These are phyloP conservation scores for Panthera leo DNA, from an alignment of 2,113 vertebrate genomes.

Conservation along the genomic window DNA sequence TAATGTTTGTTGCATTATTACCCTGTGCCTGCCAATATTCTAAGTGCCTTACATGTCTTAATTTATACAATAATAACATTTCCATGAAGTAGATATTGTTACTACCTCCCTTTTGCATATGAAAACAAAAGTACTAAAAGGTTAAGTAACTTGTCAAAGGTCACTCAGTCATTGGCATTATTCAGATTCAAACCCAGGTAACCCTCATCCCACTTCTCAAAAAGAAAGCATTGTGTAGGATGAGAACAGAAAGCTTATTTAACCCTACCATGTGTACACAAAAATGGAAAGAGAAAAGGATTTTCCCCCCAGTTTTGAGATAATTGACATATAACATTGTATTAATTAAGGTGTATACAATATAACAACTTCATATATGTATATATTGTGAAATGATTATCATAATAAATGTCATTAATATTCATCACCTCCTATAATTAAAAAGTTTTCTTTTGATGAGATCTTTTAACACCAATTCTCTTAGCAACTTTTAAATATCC, in stretches of 20 bases:
- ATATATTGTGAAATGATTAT: not conserved
- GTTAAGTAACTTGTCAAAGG: not conserved
- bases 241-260: not conserved
- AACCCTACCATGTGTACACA: not conserved
- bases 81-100: not conserved
- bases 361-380: too few species aligned
- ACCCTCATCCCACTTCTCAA: not conserved
- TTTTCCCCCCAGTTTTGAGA: not conserved
- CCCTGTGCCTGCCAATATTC: not conserved
- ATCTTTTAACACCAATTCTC: not conserved
- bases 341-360: not conserved
- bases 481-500: not conserved
- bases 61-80: not conserved
- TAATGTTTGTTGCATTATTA: not conserved
- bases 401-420: not conserved
- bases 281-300: not conserved
- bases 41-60: not conserved
- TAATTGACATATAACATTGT: not conserved
- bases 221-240: not conserved
- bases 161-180: not conserved
- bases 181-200: not conserved
- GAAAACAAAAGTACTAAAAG: conserved; percentile 35
- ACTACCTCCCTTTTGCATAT: not conserved
- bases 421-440: not conserved
- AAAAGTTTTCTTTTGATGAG: not conserved